Evolutionary conservation across 2,113 vertebrate genomes (phyloP), one percentile per base, ranked within the genome.

Genomic region (Nyctereutes procyonoides): DNA sequence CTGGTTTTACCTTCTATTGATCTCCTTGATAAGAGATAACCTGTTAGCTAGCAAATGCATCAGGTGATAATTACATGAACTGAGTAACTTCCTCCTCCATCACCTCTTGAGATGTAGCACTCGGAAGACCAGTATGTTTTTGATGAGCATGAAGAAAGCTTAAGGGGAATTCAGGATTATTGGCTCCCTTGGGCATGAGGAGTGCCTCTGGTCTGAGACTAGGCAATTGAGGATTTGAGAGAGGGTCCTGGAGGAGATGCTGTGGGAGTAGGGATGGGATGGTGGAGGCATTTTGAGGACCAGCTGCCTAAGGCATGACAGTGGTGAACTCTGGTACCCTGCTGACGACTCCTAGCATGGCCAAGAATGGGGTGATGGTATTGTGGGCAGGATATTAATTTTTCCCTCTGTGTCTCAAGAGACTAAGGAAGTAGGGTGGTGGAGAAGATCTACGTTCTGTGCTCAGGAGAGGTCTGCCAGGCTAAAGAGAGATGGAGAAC

Each of bases 21-120:
- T 69, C 58, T 91, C 94, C 51, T 85, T 71, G 35, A 73, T 58
- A 77, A 96, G n/a, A 19, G 48, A n/a, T 84, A 83, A 86, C 2
- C n/a, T 15, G 0, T 91, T 90, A 28, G 85, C 43, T 81, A 81
- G 77, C 14, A 88, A 85, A 90, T 77, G 26, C 3, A 43, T 91
- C 48, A 77, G 22, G n/a, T n/a, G 67, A 71, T 84, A 73, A 73
- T 80, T 60, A 89, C 65, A 24, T 53, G 38, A 96, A 63, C 2
- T 1, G 26, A 71, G 5, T 55, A 87, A 16, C 2, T 35, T 30
- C 8, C 60, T 69, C 30, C 74, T 10, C 51, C 28, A 14, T 92
- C 3, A 73, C 51, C 24, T 95, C 28, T 86, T 77, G 71, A 84
- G 56, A 85, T 3, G 60, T 26, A 80, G 55, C 65, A 48, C 55